Evolutionary conservation across 1,140 invertebrate genomes (phyloP), one percentile per base, ranked within the genome.

Genomic region (Heliconius melpomene): DNA sequence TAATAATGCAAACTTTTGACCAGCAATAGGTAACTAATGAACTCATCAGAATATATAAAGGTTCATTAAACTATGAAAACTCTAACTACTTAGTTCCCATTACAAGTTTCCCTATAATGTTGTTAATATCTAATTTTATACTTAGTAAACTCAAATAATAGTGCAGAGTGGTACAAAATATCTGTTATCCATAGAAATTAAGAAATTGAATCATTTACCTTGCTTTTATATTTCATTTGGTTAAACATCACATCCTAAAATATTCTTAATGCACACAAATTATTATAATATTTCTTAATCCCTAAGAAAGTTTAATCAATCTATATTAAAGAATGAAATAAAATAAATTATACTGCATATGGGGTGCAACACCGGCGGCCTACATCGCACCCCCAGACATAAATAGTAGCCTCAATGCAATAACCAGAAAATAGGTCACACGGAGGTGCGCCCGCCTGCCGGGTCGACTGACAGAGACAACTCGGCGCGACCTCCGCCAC

Each of bases 401-500:
- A 92, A 92, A 93, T 94, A 94, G 91, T 91, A 93, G 88, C 86
- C 91, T 88, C 89, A 85, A 93, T 94, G 92, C 91, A 93, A 90
- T 91, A 94, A 89, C 90, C 90, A 93, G 93, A 93, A 94, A 93
- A 94, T 94, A 94, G 93, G 93, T 94, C 93, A 94, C 85, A 83
- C 86, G 87, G 90, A 94, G 93, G 91, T 93, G 91, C 93, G 90
- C 91, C 90, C 90, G 86, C 83, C 81, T 80, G 85, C 85, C 84
- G 88, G 77, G 88, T 76, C 82, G 73, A 81, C 83, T 86, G 89
- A 91, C 72, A 89, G 89, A 90, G 88, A 92, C 88, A 84, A 89
- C 87, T 86, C 84, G 89, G 88, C 88, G 89, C 90, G 88, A 88
- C 82, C 88, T 88, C 88, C 85, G 81, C 82, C 86, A 26, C 60